Base-by-base conservation (phyloP, 2,113 vertebrate genomes). In the Apteryx mantelli region DNA sequence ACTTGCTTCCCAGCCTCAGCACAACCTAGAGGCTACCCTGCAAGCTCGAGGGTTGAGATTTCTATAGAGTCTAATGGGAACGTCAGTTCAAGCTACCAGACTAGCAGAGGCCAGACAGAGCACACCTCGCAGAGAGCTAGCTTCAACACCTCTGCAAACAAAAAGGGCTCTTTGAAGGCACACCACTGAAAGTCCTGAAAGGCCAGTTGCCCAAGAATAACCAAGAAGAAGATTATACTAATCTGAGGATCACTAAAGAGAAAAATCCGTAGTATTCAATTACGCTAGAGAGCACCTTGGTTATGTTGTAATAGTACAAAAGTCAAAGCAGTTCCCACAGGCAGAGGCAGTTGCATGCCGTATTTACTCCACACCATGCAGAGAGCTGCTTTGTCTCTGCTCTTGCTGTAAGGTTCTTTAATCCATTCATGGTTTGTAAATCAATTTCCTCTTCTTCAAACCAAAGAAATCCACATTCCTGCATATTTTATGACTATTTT, bases 381-480 rank as follows among this genome's bases (percentile, higher is more conserved):
- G 44, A 65, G 92, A 91, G 82, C 86, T 97, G 77, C 44, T 78
- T 80, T 89, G 77, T 89, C 53, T 96, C 68, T 82, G 20, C 74
- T 93, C 73, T 74, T 95, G 84, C 89, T 97, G 82, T 87, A 82
- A 74, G 60, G 50, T 56, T 92, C 30, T 95, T 89, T 91, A 30
- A 94, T 93, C 89, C 83, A 70, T 94, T 94, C 77, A 88, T 92
- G 81, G 83, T 97, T 95, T 96, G 92, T 96, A 93, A 97, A 94
- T 97, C 95, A 91, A 91, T 97, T 98, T 98, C 95, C 93, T 97
- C 91, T 97, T 97, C 95, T 86, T 94, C 84, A 95, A 95, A 96
- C 44, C 7, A 9, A 97, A 96, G 64, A 96, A 97, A 85, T 73
- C 25, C 95, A 93, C 93, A 97, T 98, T 97, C 95, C 97, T 97